Evolutionary conservation across 1,140 invertebrate species (phyloP).

Genomic region (Agrypnia vestita): DNA sequence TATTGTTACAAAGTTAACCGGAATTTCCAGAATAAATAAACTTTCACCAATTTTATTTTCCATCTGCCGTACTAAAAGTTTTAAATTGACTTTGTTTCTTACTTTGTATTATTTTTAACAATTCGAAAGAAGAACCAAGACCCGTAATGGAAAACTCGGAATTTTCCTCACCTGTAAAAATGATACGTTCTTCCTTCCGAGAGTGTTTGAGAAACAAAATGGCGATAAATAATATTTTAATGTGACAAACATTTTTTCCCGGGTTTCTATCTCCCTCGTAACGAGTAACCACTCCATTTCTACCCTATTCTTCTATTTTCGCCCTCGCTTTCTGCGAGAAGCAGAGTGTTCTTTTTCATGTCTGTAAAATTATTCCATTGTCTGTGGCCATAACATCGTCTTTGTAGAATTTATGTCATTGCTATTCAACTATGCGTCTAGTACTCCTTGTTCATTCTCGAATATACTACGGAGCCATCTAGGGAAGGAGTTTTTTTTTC

Average conservation of each 20-base stretch:
- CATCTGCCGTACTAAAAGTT: too few species aligned
- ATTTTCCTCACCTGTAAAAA: not conserved
- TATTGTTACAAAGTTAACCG: too few species aligned
- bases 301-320: constrained; percentile 5
- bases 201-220: too few species aligned
- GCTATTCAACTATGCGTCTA: constrained; percentile 28
- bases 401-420: constrained; percentile 30
- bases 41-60: too few species aligned
- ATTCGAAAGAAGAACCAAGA: not conserved
- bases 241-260: not conserved
- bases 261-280: not conserved
- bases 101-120: not conserved
- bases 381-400: constrained; percentile 31
- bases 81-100: not conserved
- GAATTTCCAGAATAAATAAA: too few species aligned
- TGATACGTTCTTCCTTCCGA: not conserved
- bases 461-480: not conserved
- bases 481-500: not conserved
- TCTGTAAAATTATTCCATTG: constrained; percentile 38
- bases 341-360: constrained; percentile 22
- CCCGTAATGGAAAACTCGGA: not conserved
- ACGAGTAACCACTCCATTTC: constrained; percentile 7
- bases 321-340: constrained; percentile 1
- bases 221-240: too few species aligned
- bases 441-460: not conserved